Percentiles rank a stretch among this genome's conserved stretches.
Evolutionary conservation across 2,888 invertebrate genomes (phyloP).

Genomic region (Mythimna ferrago): DNA sequence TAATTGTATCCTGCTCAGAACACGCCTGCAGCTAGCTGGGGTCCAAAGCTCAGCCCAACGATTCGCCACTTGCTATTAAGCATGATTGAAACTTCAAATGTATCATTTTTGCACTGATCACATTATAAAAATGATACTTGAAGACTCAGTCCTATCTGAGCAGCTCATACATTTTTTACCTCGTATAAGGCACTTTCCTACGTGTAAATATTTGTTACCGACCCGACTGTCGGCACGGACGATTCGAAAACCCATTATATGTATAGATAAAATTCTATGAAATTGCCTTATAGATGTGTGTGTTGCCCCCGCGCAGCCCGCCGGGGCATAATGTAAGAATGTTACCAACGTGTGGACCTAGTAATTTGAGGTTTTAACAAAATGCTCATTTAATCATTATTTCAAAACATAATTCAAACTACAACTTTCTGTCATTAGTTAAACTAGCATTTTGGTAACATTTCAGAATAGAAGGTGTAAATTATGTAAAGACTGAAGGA

Average conservation of each 20-base stretch:
- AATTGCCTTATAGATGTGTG: slow-evolving; percentile 82
- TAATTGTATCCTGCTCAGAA: slow-evolving; percentile 35
- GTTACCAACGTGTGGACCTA: slow-evolving; percentile 72
- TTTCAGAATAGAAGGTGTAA: slow-evolving; percentile 56
- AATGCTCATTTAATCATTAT: slow-evolving; percentile 50
- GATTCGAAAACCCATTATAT: slow-evolving; percentile 63
- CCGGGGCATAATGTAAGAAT: slow-evolving; percentile 65
- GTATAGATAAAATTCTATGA: slow-evolving; percentile 74
- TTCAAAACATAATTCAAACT: slow-evolving; percentile 18
- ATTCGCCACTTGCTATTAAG: slow-evolving; percentile 52
- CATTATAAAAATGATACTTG: slow-evolving; percentile 45
- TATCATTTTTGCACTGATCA: slow-evolving; percentile 38
- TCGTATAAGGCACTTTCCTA: slow-evolving; percentile 67
- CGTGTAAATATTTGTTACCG: slow-evolving; percentile 66
- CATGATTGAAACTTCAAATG: slow-evolving; percentile 35
- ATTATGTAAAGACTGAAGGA: slow-evolving; percentile 82
- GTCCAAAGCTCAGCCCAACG: slow-evolving; percentile 24
- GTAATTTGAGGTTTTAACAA: slow-evolving; percentile 46
- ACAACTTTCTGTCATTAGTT: slow-evolving; percentile 12
- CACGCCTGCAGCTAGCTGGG: slow-evolving; percentile 37
- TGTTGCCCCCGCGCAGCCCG: slow-evolving; percentile 57
- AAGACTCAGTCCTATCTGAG: slow-evolving; percentile 58
- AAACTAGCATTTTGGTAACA: slow-evolving; percentile 54
- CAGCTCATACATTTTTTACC: slow-evolving; percentile 70
- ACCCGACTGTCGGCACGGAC: slow-evolving; percentile 56